Conservation (phyloP, 2,888 invertebrate genomes). For the Sarcophaga caerulescens region DNA sequence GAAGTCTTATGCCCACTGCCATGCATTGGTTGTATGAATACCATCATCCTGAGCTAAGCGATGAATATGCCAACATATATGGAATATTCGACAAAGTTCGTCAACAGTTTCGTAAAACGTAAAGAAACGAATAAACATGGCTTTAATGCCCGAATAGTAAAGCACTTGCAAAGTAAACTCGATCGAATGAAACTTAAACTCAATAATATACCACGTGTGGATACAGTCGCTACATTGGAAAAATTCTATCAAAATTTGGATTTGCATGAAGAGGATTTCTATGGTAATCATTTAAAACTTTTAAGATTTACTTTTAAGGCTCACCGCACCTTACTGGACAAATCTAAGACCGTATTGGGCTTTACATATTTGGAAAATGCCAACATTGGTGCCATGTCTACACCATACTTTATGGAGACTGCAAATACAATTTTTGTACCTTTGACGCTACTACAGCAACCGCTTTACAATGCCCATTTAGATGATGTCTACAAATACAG, state of each 20-base stretch:
- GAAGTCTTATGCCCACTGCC: constrained; percentile 67
- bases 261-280: constrained; percentile 51
- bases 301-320: constrained; percentile 45
- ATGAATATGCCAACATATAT: constrained; percentile 50
- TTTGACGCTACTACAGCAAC: constrained; percentile 63
- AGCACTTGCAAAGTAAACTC: constrained; percentile 65
- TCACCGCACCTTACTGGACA: neutral
- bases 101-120: constrained; percentile 62
- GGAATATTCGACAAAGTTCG: constrained; percentile 61
- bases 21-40: constrained; percentile 69
- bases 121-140: constrained; percentile 59
- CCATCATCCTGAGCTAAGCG: constrained; percentile 46
- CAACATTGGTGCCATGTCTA: constrained; percentile 62
- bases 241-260: constrained; percentile 57
- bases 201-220: constrained; percentile 67
- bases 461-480: constrained; percentile 64
- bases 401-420: constrained; percentile 67
- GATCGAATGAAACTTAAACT: constrained; percentile 67
- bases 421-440: constrained; percentile 67
- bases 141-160: constrained; percentile 54
- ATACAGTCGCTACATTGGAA: constrained; percentile 50
- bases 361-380: constrained; percentile 49
- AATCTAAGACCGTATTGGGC: neutral
- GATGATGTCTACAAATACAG: constrained; percentile 69
- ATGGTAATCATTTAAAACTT: constrained; percentile 67